These are phyloP conservation scores for Nibea albiflora DNA, from an alignment of 2,113 vertebrate species.

Conservation along the genomic window DNA sequence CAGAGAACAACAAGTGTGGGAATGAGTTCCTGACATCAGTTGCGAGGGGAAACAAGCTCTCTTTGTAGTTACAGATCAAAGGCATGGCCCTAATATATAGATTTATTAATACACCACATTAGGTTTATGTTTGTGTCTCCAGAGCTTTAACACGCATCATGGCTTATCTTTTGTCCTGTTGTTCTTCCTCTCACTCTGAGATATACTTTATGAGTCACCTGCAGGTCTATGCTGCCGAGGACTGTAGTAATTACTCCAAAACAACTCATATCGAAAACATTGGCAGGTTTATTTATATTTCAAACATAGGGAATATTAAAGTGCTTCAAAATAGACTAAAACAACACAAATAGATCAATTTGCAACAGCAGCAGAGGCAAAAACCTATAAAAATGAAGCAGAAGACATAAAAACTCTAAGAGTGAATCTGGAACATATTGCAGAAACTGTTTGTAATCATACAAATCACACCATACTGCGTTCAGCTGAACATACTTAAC, in stretches of 20 bases:
- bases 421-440: not conserved
- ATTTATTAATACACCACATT: slow-evolving; percentile 30
- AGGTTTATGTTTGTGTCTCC: slow-evolving; percentile 22
- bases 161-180: slow-evolving; percentile 20
- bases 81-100: slow-evolving; percentile 8
- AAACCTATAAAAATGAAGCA: not conserved
- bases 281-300: slow-evolving; percentile 56
- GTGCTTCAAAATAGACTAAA: slow-evolving; percentile 6
- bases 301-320: slow-evolving; percentile 31
- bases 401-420: not conserved
- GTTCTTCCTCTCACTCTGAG: slow-evolving; percentile 26
- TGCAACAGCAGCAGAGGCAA: not conserved
- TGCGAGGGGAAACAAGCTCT: not conserved
- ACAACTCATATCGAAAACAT: slow-evolving; percentile 38
- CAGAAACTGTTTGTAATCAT: not conserved
- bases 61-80: slow-evolving; percentile 36
- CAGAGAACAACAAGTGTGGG: slow-evolving; percentile 4
- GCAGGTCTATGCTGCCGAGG: slow-evolving; percentile 39
- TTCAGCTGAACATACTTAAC: not conserved
- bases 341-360: not conserved
- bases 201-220: slow-evolving; percentile 65
- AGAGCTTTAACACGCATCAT: slow-evolving; percentile 27
- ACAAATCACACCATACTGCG: not conserved
- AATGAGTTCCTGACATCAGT: slow-evolving; percentile 21
- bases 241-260: slow-evolving; percentile 55